Percentiles rank a stretch among this genome's conserved stretches.
Conservation (phyloP, 1,140 invertebrate species). For the Bathynomus jamesi region DNA sequence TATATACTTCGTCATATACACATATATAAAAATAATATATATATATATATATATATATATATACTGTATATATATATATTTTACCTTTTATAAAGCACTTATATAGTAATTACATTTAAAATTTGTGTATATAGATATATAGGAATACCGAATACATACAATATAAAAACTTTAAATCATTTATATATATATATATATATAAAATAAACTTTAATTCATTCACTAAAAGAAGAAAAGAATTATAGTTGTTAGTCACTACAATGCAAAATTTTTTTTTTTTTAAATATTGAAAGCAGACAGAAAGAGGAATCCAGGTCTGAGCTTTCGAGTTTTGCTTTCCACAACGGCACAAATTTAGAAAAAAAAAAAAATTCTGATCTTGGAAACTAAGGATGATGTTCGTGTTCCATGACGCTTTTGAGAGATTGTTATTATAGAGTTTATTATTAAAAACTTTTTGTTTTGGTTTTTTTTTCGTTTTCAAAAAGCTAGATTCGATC, state of each 20-base stretch:
- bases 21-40: not conserved
- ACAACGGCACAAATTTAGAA: not conserved
- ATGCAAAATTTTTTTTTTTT: not conserved
- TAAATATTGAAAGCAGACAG: not conserved
- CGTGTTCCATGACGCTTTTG: too few species aligned
- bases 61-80: not conserved
- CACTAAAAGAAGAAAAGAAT: too few species aligned
- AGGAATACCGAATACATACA: not conserved
- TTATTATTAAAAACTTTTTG: not conserved
- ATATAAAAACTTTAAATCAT: not conserved
- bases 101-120: not conserved
- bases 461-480: not conserved
- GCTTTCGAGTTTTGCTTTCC: not conserved
- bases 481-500: not conserved
- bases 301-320: not conserved
- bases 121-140: not conserved
- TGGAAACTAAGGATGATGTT: too few species aligned
- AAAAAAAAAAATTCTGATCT: too few species aligned
- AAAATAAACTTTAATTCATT: too few species aligned
- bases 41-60: not conserved
- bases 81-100: not conserved
- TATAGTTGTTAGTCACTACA: too few species aligned
- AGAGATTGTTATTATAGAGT: not conserved
- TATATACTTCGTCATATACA: too few species aligned
- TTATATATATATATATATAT: not conserved